Percentiles rank a stretch among this genome's conserved stretches.
Conservation (phyloP, 2,888 invertebrate genomes). For the Rotaria socialis region DNA sequence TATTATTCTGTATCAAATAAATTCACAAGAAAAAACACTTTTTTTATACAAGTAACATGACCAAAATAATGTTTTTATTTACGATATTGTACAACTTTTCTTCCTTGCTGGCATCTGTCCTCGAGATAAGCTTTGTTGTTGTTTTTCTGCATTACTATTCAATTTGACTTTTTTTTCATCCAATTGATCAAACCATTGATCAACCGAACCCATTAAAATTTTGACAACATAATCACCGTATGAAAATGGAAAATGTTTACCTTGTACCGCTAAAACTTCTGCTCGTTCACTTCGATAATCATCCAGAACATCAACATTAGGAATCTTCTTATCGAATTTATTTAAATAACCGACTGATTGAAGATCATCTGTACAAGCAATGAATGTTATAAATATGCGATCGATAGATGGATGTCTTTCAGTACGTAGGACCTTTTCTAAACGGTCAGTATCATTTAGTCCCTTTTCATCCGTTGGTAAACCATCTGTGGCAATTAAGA, state of each 20-base stretch:
- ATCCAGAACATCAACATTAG: conserved; percentile 43
- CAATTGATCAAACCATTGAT: conserved; percentile 36
- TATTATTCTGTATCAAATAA: too few species aligned
- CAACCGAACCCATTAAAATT: conserved; percentile 39
- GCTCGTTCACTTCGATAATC: conserved; percentile 40
- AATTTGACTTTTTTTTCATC: conserved; percentile 32
- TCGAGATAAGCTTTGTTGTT: not conserved
- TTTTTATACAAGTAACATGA: too few species aligned
- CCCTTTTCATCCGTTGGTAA: conserved; percentile 44
- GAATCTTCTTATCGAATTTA: conserved; percentile 40
- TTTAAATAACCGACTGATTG: conserved; percentile 45
- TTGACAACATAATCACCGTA: conserved; percentile 47
- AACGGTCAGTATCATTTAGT: conserved; percentile 15
- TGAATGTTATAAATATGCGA: conserved; percentile 38
- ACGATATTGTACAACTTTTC: conserved; percentile 3
- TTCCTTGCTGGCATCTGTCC: not conserved
- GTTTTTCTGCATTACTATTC: not conserved
- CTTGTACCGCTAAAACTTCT: conserved; percentile 31
- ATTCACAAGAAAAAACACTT: too few species aligned
- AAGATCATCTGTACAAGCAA: conserved; percentile 44
- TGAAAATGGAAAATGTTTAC: conserved; percentile 38
- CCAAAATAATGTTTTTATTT: not conserved
- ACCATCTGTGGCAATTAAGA: conserved; percentile 46
- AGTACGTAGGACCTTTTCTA: conserved; percentile 38
- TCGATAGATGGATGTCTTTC: not conserved